Evolutionary conservation across 2,113 vertebrate species (phyloP), one percentile per base, ranked within the genome.

Genomic region (Gopherus evgoodei): DNA sequence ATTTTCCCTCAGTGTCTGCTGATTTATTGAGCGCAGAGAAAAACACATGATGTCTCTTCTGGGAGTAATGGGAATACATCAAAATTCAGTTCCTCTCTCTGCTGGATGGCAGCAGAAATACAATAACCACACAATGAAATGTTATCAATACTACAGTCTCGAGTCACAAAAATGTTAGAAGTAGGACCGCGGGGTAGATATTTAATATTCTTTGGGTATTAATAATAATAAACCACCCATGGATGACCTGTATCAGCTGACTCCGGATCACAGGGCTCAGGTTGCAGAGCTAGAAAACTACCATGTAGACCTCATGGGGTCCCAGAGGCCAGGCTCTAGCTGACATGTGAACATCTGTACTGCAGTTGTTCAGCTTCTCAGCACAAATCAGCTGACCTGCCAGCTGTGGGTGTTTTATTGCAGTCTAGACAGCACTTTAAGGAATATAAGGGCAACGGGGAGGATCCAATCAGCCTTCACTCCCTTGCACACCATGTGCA

Each of bases 21-120:
- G 42, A 3, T 3, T 88, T 93, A 84, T 35, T 31, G 44, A 88
- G 13, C 21, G 88, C 2, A 82, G 44, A 93, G 81, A 6, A 0
- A 54, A 72, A 90, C 83, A 42, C 19, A 17, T 25, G 50, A 31
- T 0, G 25, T 80, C 86, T 95, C 56, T 27, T 38, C 5, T 35
- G 52, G 0, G 5, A 3, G 52, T 89, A 87, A 83, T 54, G 24
- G 21, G 21, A 27, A 42, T 16, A 52, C 8, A 62, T 9, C 82
- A 38, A 86, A 95, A 92, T 93, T 72, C 27, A 69, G 19, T 90
- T 95, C 91, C 19, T 47, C 1, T 81, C 25, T 50, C 86, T 78
- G 4, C 35, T 86, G 54, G 6, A 10, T 44, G 7, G 7, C 13
- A 87, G 12, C n/a, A 83, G 84, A 88, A 90, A 54, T 11, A 54